These are phyloP conservation scores for Megaleporinus macrocephalus DNA, from an alignment of 2,113 vertebrate genomes.

Conservation along the genomic window DNA sequence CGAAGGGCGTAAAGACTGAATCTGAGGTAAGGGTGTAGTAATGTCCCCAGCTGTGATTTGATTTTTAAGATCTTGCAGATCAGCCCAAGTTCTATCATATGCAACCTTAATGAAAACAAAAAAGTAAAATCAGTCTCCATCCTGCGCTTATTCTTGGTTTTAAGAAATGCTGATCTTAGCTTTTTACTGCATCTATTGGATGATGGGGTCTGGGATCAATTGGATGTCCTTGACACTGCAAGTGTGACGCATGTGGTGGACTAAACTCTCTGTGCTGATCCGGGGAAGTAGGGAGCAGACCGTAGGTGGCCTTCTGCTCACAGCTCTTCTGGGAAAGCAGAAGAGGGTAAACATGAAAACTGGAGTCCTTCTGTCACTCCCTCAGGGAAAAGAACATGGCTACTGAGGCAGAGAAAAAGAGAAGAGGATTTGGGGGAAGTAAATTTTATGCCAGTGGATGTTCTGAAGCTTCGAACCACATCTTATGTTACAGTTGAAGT, in stretches of 20 bases:
- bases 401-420: conserved; percentile 1
- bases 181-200: conserved; percentile 29
- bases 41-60: no score
- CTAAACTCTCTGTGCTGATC: conserved; percentile 35
- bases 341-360: conserved; percentile 21
- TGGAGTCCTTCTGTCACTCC: not conserved
- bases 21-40: not conserved
- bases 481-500: not conserved
- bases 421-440: not conserved
- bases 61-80: no score
- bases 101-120: not conserved
- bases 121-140: not conserved
- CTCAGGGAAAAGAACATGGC: not conserved
- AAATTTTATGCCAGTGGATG: not conserved
- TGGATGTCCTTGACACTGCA: conserved; percentile 37
- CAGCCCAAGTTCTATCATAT: no score
- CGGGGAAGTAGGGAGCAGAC: conserved; percentile 27
- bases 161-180: conserved; percentile 21
- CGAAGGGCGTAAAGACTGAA: no score
- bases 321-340: conserved; percentile 42
- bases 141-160: conserved; percentile 7
- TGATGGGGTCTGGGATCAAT: conserved; percentile 38
- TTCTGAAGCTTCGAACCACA: not conserved
- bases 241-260: conserved; percentile 31
- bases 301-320: conserved; percentile 26